phyloP scores from a whole-genome alignment of 2,797 vertebrate species.

The Anabas testudineus region DNA sequence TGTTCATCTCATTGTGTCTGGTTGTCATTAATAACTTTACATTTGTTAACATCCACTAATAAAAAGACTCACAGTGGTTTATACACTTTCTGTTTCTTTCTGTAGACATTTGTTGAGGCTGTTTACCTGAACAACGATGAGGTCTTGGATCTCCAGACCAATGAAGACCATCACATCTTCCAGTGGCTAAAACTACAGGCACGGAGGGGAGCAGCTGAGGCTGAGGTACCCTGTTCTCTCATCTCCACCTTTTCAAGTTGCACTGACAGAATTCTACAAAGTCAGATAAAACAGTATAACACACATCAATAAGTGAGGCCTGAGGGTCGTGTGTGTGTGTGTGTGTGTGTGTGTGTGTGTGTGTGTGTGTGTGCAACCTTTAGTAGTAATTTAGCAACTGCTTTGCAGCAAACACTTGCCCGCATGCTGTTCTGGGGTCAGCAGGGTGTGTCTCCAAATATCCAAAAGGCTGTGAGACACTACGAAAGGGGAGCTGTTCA shows the following conservation, averaged over 20 bases:
- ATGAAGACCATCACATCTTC: constrained; percentile 84
- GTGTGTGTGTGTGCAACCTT: neutral
- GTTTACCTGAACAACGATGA: constrained; percentile 83
- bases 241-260: neutral
- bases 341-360: neutral
- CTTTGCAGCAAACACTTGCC: constrained; percentile 80
- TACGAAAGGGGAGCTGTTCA: constrained; percentile 84
- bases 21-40: too few species aligned
- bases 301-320: neutral
- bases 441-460: constrained; percentile 84
- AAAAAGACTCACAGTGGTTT: too few species aligned
- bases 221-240: constrained; percentile 76
- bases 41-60: too few species aligned
- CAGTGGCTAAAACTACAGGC: constrained; percentile 87
- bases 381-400: neutral
- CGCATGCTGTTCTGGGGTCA: constrained; percentile 90
- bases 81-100: neutral
- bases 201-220: constrained; percentile 80
- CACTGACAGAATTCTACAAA: neutral
- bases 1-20: too few species aligned
- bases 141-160: constrained; percentile 80
- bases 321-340: neutral
- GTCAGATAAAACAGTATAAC: too few species aligned
- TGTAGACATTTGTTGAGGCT: constrained; percentile 83
- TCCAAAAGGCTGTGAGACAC: constrained; percentile 81